These are phyloP conservation scores for Amphilophus citrinellus DNA, from an alignment of 2,113 vertebrate species.

Conservation along the genomic window DNA sequence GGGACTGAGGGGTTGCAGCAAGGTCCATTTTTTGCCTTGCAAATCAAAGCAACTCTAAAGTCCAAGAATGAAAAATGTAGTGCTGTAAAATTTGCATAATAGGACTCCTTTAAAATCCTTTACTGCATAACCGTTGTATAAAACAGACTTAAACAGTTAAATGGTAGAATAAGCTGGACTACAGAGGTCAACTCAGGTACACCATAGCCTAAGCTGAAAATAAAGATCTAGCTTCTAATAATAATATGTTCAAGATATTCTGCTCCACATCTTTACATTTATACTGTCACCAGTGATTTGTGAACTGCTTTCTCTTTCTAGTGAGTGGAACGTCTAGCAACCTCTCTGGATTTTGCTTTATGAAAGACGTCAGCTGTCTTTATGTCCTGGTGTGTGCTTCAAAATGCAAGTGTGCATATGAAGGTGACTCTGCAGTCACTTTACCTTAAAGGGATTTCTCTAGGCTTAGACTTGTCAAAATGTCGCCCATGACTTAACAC, in stretches of 20 bases:
- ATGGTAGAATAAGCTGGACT: background rate
- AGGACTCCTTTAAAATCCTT: no score
- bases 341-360: background rate
- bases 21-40: no score
- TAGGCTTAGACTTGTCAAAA: conserved; percentile 14
- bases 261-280: conserved; percentile 2
- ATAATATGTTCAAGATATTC: background rate
- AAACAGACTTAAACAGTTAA: background rate
- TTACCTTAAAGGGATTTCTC: conserved; percentile 2
- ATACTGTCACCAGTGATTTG: background rate
- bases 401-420: background rate
- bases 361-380: background rate
- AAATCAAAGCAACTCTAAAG: no score
- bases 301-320: background rate
- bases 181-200: conserved; percentile 1
- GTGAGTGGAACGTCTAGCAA: background rate
- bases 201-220: background rate
- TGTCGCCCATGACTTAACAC: conserved; percentile 6
- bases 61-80: no score
- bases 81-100: no score
- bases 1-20: no score
- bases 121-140: no score
- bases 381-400: background rate
- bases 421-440: background rate
- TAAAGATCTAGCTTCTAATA: background rate